Percentiles rank a stretch among this genome's conserved stretches.
These are phyloP conservation scores for Heliconius congener DNA, from an alignment of 1,140 invertebrate genomes.

Conservation along the genomic window DNA sequence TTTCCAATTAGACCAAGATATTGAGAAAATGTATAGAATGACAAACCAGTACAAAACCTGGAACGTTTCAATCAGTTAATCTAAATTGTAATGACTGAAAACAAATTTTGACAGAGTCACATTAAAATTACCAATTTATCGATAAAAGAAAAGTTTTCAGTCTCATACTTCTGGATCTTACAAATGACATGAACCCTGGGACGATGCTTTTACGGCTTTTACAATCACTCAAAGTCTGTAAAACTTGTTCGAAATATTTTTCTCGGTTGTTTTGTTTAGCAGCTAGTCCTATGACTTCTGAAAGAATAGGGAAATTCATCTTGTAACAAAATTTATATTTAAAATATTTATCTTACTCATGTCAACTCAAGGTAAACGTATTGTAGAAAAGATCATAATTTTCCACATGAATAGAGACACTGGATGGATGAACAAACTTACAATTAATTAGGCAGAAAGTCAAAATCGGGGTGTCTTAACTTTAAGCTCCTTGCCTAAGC, in stretches of 20 bases:
- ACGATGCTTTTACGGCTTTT: slow-evolving; percentile 38
- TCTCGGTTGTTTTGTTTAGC: slow-evolving; percentile 69
- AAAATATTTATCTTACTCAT: no score
- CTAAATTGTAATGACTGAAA: not conserved
- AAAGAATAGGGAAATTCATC: no score
- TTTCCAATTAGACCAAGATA: slow-evolving; percentile 86
- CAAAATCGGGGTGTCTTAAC: no score
- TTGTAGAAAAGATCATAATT: no score
- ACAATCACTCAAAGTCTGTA: slow-evolving; percentile 49
- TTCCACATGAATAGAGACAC: no score
- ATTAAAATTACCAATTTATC: slow-evolving; percentile 85
- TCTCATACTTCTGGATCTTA: slow-evolving; percentile 83
- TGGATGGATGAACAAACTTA: no score
- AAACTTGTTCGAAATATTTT: slow-evolving; percentile 63
- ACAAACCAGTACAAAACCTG: slow-evolving; percentile 87
- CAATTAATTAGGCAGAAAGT: no score
- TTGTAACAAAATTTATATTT: no score
- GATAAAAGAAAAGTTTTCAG: slow-evolving; percentile 86
- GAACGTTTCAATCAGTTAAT: slow-evolving; percentile 30
- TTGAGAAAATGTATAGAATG: slow-evolving; percentile 88
- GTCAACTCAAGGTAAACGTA: no score
- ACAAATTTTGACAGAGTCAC: not conserved
- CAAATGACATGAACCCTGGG: slow-evolving; percentile 57
- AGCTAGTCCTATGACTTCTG: slow-evolving; percentile 67
- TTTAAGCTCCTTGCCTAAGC: no score